These are phyloP conservation scores for Caenorhabditis sp. DNA, from an alignment of 2,888 invertebrate genomes.

Conservation along the genomic window DNA sequence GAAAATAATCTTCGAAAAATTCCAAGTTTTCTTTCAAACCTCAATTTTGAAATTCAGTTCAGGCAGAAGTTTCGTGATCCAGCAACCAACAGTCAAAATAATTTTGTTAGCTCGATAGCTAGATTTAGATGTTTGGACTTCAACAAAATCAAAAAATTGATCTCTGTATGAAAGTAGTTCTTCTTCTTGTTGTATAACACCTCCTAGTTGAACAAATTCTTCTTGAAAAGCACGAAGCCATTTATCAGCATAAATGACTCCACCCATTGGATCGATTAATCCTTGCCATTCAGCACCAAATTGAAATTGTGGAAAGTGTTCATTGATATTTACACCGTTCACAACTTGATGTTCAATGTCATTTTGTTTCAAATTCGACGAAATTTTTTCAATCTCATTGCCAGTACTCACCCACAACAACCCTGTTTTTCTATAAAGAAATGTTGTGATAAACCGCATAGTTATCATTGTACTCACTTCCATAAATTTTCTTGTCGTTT, in stretches of 20 bases:
- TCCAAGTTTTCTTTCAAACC: constrained; percentile 16
- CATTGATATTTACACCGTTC: constrained; percentile 29
- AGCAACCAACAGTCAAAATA: constrained; percentile 63
- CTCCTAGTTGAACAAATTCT: constrained; percentile 44
- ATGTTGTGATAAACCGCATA: background rate
- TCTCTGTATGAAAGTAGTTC: constrained; percentile 22
- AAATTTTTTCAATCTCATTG: constrained; percentile 30
- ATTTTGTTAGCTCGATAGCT: constrained; percentile 47
- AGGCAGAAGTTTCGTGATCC: constrained; percentile 59
- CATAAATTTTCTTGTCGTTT: constrained; percentile 44
- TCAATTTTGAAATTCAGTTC: constrained; percentile 45
- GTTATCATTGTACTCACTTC: constrained; percentile 40
- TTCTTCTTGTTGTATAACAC: constrained; percentile 35
- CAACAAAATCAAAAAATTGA: background rate
- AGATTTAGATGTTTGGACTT: constrained; percentile 28
- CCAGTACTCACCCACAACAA: constrained; percentile 48
- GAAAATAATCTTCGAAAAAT: background rate
- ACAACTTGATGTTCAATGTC: constrained; percentile 46
- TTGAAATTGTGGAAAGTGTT: constrained; percentile 45
- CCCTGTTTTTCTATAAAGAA: constrained; percentile 46
- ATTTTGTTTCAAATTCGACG: constrained; percentile 30
- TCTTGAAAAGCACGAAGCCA: constrained; percentile 54
- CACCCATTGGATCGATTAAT: constrained; percentile 54
- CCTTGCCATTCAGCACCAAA: constrained; percentile 44
- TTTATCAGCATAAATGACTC: constrained; percentile 55